Conservation (phyloP, 2,888 invertebrate species). For the Belgica antarctica region DNA sequence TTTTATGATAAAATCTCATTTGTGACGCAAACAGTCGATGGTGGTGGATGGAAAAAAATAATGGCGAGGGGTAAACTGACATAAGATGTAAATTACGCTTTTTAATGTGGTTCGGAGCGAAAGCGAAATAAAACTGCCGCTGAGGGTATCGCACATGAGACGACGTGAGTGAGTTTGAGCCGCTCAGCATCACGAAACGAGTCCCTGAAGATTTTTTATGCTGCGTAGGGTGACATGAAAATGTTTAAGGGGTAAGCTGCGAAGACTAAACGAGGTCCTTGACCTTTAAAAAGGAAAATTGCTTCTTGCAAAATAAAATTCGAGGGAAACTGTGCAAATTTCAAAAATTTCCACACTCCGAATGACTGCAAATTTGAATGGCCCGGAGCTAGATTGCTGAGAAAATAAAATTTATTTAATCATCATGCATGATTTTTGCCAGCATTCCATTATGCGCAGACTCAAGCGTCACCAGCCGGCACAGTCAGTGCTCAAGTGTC, state of each 20-base stretch:
- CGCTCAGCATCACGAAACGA: not conserved
- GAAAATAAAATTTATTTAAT: not conserved
- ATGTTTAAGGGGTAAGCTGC: not conserved
- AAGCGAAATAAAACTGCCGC: not conserved
- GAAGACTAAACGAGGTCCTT: slow-evolving; percentile 19
- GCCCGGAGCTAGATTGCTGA: too few species aligned
- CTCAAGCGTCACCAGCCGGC: slow-evolving; percentile 1
- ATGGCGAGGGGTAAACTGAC: slow-evolving; percentile 10
- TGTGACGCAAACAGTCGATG: not conserved
- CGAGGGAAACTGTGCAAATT: too few species aligned
- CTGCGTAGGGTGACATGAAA: not conserved
- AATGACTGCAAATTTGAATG: too few species aligned
- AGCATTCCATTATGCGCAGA: not conserved
- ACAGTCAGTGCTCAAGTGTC: too few species aligned
- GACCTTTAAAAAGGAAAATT: slow-evolving; percentile 13
- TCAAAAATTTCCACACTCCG: too few species aligned
- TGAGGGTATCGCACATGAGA: slow-evolving; percentile 15
- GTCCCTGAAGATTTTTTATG: slow-evolving; percentile 3
- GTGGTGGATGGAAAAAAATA: not conserved
- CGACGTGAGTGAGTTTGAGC: not conserved
- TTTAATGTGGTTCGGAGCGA: slow-evolving; percentile 16
- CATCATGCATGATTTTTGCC: not conserved
- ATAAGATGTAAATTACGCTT: slow-evolving; percentile 30
- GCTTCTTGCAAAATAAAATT: not conserved
- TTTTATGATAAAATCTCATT: slow-evolving; percentile 14